A percentile compares a stretch with the other conserved stretches of the same genome.
Evolutionary conservation across 1,140 invertebrate genomes (phyloP).

Genomic region (Onthophagus taurus): DNA sequence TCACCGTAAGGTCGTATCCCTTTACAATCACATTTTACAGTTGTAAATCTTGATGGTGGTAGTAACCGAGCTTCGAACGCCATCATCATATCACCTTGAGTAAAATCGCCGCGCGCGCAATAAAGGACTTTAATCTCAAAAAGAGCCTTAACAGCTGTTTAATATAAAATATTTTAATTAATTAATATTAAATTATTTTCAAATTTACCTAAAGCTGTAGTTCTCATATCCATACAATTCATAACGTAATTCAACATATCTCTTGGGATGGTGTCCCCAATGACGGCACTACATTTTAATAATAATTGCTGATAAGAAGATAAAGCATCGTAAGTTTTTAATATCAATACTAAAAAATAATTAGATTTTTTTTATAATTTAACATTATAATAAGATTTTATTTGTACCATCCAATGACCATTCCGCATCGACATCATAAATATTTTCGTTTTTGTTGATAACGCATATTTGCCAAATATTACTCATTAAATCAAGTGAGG

Average conservation of each 20-base stretch:
- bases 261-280: constrained; percentile 48
- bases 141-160: constrained; percentile 45
- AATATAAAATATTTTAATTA: constrained; percentile 17
- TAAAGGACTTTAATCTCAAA: constrained; percentile 48
- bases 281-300: constrained; percentile 48
- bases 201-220: constrained; percentile 40
- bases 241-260: constrained; percentile 46
- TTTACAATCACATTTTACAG: constrained; percentile 29
- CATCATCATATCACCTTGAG: constrained; percentile 24
- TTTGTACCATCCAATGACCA: constrained; percentile 37
- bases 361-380: neutral
- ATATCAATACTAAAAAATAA: constrained; percentile 41
- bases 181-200: constrained; percentile 3
- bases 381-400: neutral
- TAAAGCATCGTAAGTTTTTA: constrained; percentile 49
- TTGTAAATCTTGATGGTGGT: constrained; percentile 23
- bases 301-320: constrained; percentile 49
- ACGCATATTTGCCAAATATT: constrained; percentile 26
- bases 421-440: constrained; percentile 34
- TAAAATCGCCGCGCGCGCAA: constrained; percentile 49
- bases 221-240: constrained; percentile 35
- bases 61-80: constrained; percentile 25
- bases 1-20: constrained; percentile 29
- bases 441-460: constrained; percentile 23
- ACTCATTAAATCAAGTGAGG: neutral